Evolutionary conservation across 2,888 invertebrate species (phyloP).

Genomic region (Drosophila lacicola): DNA sequence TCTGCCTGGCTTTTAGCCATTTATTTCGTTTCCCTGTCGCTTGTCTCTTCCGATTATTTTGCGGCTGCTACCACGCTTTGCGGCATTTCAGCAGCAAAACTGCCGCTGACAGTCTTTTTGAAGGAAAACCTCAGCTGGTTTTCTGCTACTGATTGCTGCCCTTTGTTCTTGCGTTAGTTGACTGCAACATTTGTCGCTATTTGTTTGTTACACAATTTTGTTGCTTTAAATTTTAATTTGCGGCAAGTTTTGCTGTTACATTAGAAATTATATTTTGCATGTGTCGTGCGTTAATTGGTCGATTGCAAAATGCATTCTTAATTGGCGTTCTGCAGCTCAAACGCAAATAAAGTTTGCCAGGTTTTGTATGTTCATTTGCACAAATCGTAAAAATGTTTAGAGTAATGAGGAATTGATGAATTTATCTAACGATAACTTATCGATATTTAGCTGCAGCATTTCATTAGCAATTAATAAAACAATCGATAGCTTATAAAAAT

Average conservation of each 20-base stretch:
- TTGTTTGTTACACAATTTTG: constrained; percentile 6
- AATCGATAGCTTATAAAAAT: neutral
- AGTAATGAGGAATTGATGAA: neutral
- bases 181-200: constrained; percentile 25
- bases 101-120: constrained; percentile 43
- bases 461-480: no score
- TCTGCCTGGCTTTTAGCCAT: constrained; percentile 41
- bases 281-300: constrained; percentile 10
- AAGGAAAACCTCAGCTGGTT: constrained; percentile 13
- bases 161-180: neutral
- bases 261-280: constrained; percentile 5
- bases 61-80: constrained; percentile 48
- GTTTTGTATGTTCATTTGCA: neutral
- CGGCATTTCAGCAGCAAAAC: constrained; percentile 30
- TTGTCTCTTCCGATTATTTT: constrained; percentile 48
- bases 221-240: constrained; percentile 1
- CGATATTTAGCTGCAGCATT: neutral
- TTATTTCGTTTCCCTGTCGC: constrained; percentile 36
- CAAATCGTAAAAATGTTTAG: neutral
- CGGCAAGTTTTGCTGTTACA: neutral
- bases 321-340: neutral
- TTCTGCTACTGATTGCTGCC: constrained; percentile 12
- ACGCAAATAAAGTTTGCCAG: neutral
- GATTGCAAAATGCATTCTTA: neutral
- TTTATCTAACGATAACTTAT: neutral